A percentile compares a stretch with the other conserved stretches of the same genome.
These are phyloP conservation scores for Palythoa heliodiscus DNA, from an alignment of 92 coral and sea anemone genomes.

Conservation along the genomic window DNA sequence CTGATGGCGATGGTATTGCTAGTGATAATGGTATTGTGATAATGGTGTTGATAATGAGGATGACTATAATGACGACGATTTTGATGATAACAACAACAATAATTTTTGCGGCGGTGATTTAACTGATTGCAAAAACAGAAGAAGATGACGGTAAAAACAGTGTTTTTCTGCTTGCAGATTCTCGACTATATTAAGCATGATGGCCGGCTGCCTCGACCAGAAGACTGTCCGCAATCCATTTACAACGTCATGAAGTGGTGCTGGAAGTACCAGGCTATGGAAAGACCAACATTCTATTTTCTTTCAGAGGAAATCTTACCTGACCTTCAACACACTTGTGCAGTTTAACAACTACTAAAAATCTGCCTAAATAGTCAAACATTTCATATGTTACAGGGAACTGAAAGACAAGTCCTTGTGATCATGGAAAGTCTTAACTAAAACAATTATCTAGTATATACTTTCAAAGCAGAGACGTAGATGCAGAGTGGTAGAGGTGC, in stretches of 20 bases:
- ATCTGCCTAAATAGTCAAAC: too few species aligned
- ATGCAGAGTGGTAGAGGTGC: too few species aligned
- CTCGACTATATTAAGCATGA: conserved; percentile 58
- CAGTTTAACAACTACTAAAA: background rate
- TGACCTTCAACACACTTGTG: conserved; percentile 4
- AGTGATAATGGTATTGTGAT: background rate
- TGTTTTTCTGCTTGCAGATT: conserved; percentile 49
- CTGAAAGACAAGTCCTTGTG: too few species aligned
- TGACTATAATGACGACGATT: background rate
- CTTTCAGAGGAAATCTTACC: conserved; percentile 50
- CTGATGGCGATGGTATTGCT: too few species aligned
- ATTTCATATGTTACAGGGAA: too few species aligned
- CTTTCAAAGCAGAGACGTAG: too few species aligned
- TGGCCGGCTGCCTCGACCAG: conserved; percentile 65
- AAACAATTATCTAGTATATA: too few species aligned
- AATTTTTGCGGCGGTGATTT: too few species aligned
- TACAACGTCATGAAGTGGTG: conserved; percentile 66
- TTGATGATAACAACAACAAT: background rate
- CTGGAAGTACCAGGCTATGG: conserved; percentile 60
- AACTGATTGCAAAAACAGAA: background rate
- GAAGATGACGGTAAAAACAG: background rate
- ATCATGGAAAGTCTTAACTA: too few species aligned
- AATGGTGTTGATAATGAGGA: background rate
- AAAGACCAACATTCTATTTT: conserved; percentile 60
- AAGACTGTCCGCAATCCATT: conserved; percentile 69